These are phyloP conservation scores for Mercenaria mercenaria DNA, from an alignment of 1,140 invertebrate species.

Conservation along the genomic window DNA sequence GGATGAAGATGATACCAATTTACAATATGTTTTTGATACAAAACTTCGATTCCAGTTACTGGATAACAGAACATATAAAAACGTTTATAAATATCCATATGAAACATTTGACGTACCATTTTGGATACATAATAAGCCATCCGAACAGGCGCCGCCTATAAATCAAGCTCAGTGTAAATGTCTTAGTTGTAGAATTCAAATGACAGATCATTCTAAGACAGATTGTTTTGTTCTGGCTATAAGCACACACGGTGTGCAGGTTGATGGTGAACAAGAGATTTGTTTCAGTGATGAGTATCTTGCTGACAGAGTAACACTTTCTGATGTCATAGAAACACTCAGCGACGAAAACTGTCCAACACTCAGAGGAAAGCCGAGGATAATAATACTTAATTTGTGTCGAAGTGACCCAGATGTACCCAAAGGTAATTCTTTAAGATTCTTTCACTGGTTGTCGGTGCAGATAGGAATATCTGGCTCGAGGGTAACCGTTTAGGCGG, in stretches of 20 bases:
- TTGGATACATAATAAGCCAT: neutral
- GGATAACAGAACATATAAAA: neutral
- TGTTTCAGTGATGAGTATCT: neutral
- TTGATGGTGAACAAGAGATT: neutral
- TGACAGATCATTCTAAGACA: neutral
- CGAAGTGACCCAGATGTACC: slow-evolving; percentile 3
- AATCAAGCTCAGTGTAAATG: neutral
- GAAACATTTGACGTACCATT: neutral
- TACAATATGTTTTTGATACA: neutral
- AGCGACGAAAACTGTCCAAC: neutral
- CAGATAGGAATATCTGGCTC: too few species aligned
- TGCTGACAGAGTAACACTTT: neutral
- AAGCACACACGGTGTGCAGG: neutral
- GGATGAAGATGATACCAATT: neutral
- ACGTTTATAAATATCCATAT: neutral
- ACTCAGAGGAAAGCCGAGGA: neutral
- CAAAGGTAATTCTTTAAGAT: neutral
- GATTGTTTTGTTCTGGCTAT: slow-evolving; percentile 14
- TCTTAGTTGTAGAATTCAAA: neutral
- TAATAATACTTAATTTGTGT: neutral
- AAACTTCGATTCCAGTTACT: neutral
- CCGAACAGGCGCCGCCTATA: neutral
- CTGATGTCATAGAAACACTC: neutral
- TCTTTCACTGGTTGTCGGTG: too few species aligned
- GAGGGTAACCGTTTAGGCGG: too few species aligned